A percentile compares a stretch with the other conserved stretches of the same genome.
Conservation (phyloP, 2,113 vertebrate species). For the Gnathonemus echidnorhynchus region DNA sequence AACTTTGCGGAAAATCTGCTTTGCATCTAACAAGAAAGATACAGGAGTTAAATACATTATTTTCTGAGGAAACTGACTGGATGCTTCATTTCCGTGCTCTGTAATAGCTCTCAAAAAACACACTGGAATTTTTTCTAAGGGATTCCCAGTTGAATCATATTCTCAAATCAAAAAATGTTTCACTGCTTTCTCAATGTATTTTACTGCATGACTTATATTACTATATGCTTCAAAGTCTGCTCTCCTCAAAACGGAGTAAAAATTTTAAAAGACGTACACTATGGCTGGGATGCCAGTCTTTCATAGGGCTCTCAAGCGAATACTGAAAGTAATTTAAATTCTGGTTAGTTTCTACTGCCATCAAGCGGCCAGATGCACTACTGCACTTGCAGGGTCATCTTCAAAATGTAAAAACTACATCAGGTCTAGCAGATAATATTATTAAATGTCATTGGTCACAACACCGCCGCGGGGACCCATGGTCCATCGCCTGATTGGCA, state of each 20-base stretch:
- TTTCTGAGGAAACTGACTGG: neutral
- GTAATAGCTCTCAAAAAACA: neutral
- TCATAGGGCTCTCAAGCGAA: neutral
- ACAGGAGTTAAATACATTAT: neutral
- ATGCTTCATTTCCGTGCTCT: neutral
- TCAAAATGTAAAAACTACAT: neutral
- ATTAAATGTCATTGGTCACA: neutral
- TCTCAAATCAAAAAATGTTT: neutral
- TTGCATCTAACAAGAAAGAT: neutral
- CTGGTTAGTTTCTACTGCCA: neutral
- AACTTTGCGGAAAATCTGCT: neutral
- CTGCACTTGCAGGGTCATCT: neutral
- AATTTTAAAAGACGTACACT: neutral
- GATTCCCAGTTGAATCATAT: neutral
- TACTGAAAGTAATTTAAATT: neutral
- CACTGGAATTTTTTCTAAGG: neutral
- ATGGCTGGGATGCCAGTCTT: neutral
- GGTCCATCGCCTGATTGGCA: neutral
- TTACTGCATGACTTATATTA: neutral
- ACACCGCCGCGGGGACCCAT: neutral
- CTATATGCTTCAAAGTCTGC: neutral
- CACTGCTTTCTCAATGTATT: neutral
- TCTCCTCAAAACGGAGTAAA: neutral
- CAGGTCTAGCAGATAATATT: neutral
- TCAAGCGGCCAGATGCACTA: neutral